These are phyloP conservation scores for Alloscopus bannaensis DNA, from an alignment of 2,888 invertebrate species.

Conservation along the genomic window DNA sequence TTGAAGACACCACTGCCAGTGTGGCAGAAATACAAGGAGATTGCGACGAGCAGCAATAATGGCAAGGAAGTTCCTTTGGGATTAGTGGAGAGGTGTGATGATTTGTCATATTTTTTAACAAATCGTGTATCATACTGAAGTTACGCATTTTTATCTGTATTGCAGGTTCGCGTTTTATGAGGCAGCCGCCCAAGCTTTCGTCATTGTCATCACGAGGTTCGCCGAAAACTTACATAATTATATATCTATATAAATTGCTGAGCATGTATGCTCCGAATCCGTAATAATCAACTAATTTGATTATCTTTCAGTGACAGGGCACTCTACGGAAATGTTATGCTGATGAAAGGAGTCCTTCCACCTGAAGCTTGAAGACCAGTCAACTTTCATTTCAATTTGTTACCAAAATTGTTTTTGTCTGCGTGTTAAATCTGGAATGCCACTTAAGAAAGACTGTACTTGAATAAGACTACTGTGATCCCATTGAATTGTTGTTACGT, in stretches of 20 bases:
- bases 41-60: background rate
- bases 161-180: conserved; percentile 60
- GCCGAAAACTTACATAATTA: background rate
- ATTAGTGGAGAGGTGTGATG: background rate
- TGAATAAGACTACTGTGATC: too few species aligned
- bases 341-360: conserved; percentile 57
- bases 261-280: background rate
- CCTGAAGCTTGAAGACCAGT: background rate
- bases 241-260: background rate
- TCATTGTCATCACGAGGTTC: conserved; percentile 59
- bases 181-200: conserved; percentile 47
- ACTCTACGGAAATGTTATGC: conserved; percentile 62
- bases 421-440: too few species aligned
- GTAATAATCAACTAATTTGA: background rate
- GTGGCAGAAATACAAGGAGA: conserved; percentile 26
- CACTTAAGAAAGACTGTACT: too few species aligned
- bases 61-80: background rate
- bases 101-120: background rate
- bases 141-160: background rate
- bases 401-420: too few species aligned
- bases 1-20: conserved; percentile 39
- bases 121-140: background rate
- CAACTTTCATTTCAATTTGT: background rate
- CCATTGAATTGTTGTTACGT: too few species aligned
- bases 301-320: conserved; percentile 57